Percentiles rank a stretch among this genome's conserved stretches.
These are phyloP conservation scores for Cryptoblepharus egeriae DNA, from an alignment of 2,797 vertebrate genomes.

Conservation along the genomic window DNA sequence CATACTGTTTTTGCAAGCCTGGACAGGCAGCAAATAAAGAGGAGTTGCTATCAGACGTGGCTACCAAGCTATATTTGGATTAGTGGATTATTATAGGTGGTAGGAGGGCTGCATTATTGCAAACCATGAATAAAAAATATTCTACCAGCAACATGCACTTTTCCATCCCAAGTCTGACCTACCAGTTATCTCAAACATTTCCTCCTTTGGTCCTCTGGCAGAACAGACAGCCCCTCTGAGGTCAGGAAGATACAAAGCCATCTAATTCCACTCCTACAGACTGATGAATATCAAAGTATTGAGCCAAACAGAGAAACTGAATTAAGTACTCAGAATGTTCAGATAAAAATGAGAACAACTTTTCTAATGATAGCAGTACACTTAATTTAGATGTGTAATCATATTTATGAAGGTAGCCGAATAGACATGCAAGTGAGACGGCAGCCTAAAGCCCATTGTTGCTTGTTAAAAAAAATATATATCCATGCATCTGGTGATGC, in stretches of 20 bases:
- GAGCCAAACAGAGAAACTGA: conserved; percentile 26
- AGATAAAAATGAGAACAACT: conserved; percentile 56
- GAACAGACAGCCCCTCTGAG: conserved; percentile 44
- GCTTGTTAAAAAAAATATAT: no score
- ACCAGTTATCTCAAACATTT: neutral
- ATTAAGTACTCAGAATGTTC: conserved; percentile 34
- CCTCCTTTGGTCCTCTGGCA: conserved; percentile 30
- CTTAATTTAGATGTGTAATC: conserved; percentile 27
- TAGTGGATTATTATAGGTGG: neutral
- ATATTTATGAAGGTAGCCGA: conserved; percentile 33
- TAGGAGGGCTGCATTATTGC: neutral
- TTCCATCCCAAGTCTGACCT: conserved; percentile 13
- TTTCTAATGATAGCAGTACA: conserved; percentile 33
- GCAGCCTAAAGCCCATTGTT: fast-evolving
- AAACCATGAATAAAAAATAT: neutral
- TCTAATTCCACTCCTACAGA: conserved; percentile 42
- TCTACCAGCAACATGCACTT: conserved; percentile 17
- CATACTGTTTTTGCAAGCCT: neutral
- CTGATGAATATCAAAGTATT: neutral
- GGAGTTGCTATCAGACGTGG: neutral
- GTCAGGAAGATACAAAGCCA: conserved; percentile 20
- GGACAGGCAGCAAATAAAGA: neutral
- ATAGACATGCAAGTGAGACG: conserved; percentile 20
- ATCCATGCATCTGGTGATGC: no score
- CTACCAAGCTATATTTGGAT: neutral